phyloP scores from a whole-genome alignment of 2,113 vertebrate species.

The Chamaea fasciata region DNA sequence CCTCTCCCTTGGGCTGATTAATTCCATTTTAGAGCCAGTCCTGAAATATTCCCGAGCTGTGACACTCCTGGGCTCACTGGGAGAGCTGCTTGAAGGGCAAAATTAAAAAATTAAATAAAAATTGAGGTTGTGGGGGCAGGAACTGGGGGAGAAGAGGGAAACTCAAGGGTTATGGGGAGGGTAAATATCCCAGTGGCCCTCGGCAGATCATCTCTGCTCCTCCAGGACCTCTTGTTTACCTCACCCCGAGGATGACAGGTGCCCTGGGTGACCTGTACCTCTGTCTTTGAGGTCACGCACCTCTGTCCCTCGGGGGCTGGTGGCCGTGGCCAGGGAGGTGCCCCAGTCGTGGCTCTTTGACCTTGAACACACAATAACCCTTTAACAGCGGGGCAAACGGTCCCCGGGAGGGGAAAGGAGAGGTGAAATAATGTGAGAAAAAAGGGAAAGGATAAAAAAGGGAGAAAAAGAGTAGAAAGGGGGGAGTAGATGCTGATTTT shows the following conservation, averaged over 20 bases:
- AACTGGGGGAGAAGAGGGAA: background rate
- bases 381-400: background rate
- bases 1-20: background rate
- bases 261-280: background rate
- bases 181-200: background rate
- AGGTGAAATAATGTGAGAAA: rapidly evolving
- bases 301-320: background rate
- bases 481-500: rapidly evolving
- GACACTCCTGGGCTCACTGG: background rate
- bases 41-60: rapidly evolving
- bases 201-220: background rate
- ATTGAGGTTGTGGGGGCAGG: background rate
- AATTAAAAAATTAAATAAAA: background rate
- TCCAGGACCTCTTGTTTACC: background rate
- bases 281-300: conserved; percentile 17
- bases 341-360: background rate
- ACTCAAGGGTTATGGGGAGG: background rate
- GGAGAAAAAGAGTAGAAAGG: rapidly evolving
- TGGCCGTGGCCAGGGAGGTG: background rate
- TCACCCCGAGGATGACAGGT: background rate
- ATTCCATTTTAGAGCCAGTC: rapidly evolving
- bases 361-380: background rate
- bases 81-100: background rate
- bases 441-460: rapidly evolving
- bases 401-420: background rate